Base-by-base conservation (phyloP, 1,140 invertebrate genomes). In the Pseudomyrmex flavicornis region DNA sequence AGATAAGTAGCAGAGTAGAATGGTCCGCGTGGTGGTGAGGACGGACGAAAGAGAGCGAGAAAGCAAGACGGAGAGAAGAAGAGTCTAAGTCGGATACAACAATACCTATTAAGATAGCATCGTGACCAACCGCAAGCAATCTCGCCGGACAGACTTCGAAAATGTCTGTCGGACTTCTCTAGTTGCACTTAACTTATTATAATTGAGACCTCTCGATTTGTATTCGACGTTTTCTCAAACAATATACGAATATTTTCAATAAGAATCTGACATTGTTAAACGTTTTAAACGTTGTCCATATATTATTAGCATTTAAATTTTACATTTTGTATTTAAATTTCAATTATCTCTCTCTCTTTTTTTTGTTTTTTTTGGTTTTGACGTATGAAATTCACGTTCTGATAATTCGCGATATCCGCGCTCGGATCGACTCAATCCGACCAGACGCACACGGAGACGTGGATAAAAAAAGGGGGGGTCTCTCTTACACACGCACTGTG, bases 21-120 rank as follows among this genome's bases (percentile, higher is more conserved):
- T 35, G 46, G 44, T 22, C 20, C 2, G 22, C 22, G 17, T 13
- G 12, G 35, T 1, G 72, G 10, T 0, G 15, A 9, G 44, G 15
- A n/a, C 1, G 17, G 66, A 0, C 9, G n/a, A 54, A 12, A 35
- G 15, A 72, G 9, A 48, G 35, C 5, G 48, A 66, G 35, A 73
- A 26, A 69, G 17, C 59, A 52, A 79, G 63, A 77, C 66, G 73
- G 83, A 26, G 26, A 63, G 74, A 70, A 82, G 59, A 83, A 83
- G 61, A 76, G 75, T 65, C 82, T 83, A 58, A 88, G 85, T 88
- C 59, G 86, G 76, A 85, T 85, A 88, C 86, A 85, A 88, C 86
- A 82, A 88, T 88, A 88, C 26, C 83, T 88, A 88, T 88, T 88
- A 88, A 88, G 87, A 88, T 85, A 88, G 58, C 82, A 88, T 88